Base-by-base conservation (phyloP, 1,140 invertebrate species). In the Cherax quadricarinatus region DNA sequence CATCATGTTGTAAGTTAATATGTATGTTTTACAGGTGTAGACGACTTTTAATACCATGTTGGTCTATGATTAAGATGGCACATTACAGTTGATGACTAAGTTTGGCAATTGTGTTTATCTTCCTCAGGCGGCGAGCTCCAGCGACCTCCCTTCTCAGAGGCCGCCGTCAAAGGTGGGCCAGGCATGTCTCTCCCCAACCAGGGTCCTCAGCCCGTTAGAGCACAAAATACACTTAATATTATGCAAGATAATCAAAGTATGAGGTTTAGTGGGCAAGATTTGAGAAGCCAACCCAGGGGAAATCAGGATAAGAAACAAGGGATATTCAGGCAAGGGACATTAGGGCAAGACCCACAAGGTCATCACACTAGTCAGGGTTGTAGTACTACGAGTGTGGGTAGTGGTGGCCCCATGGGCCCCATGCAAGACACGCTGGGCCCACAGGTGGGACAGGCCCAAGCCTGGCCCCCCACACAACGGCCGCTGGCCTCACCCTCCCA, bases 281-380 rank as follows among this genome's bases (percentile, higher is more conserved):
- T 88, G 49, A 62, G 80, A 73, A 88, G 57, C 30, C 73, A 88
- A 80, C 81, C 80, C 62, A 62, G 88, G 57, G 88, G 80, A 51
- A 83, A 49, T 24, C 60, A 83, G 62, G 88, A 90, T 78, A 90
- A 90, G 51, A 90, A 90, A 60, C 88, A 81, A 6, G 88, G 88
- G 21, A 90, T 90, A 75, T 84, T 84, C 57, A 90, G 88, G 70
- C 88, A 90, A 60, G 88, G 88, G 2, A 84, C 88, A 41, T 48
- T 90, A 62, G 88, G 88, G 48, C 80, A 73, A 70, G 88, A 90
- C n/a, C 60, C 88, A 21, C 66, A 48, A 9, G 81, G 80, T 4
- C 80, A 83, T 41, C 62, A 24, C 9, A 57, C n/a, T n/a, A 73
- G 82, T 51, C 88, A 66, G 49, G 48, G 81, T 90, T 49, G 49